Evolutionary conservation across 2,113 vertebrate species (phyloP), one percentile per base, ranked within the genome.

Genomic region (Haemorhous mexicanus): DNA sequence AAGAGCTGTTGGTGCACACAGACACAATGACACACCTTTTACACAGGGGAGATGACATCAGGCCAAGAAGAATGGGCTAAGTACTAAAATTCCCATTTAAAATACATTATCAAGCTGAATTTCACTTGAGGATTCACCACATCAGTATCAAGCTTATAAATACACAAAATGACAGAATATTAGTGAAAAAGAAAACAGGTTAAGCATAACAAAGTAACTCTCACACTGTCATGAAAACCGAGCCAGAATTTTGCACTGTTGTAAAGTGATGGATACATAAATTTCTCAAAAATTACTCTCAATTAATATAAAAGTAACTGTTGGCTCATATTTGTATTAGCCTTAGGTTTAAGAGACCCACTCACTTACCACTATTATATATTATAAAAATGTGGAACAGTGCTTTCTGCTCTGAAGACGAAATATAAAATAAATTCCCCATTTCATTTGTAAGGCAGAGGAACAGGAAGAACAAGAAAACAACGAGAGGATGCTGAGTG

Each of bases 391-490:
- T 13, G 56, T 7, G 16, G 19, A 92, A 64, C 11, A 73, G 37
- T 5, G 3, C 9, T 69, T 91, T 70, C 41, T 92, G 55, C 64
- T 70, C 56, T 44, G 35, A 70, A 75, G 35, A 52, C 8, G 44
- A 84, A 77, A 67, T 30, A 17, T 23, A 67, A 64, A 75, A 68
- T 10, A 53, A 61, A 74, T 49, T 55, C 12, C 41, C 32, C 35
- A 13, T 22, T 58, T 50, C 37, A 83, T 62, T 37, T 66, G 2
- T 67, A 75, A 37, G 53, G 75, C 63, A 74, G 76, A 93, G 62
- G 86, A 94, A 91, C 81, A 90, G 59, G 87, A 81, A 91, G 43
- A 93, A 81, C 77, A 82, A 84, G 92, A 53, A 84, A 63, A 74
- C 33, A 55, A 43, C 11, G 43, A 89, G 59, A 78, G 50, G 61